Percentiles rank a stretch among this genome's conserved stretches.
These are phyloP conservation scores for Cabera pusaria DNA, from an alignment of 2,888 invertebrate genomes.

Conservation along the genomic window DNA sequence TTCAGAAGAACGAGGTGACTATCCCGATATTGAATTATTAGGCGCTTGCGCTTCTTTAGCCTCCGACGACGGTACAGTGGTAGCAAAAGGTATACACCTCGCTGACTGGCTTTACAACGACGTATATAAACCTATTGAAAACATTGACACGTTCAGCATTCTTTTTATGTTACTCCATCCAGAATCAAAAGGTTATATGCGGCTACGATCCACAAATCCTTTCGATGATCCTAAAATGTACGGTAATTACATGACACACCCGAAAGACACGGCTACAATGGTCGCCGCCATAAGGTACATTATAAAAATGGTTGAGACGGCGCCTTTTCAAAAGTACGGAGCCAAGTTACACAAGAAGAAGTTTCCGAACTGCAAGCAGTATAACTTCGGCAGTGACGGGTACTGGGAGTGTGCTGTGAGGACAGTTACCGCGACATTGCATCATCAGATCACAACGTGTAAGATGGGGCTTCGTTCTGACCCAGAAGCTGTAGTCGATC, in stretches of 20 bases:
- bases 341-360: constrained; percentile 78
- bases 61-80: constrained; percentile 76
- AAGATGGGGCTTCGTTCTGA: constrained; percentile 86
- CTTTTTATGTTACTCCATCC: constrained; percentile 84
- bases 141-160: constrained; percentile 70
- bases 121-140: constrained; percentile 64
- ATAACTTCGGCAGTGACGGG: constrained; percentile 80
- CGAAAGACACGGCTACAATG: constrained; percentile 83
- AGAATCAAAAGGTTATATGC: constrained; percentile 85
- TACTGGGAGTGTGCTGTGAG: constrained; percentile 88
- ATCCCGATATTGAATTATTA: constrained; percentile 86
- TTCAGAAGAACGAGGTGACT: constrained; percentile 75
- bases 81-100: constrained; percentile 64
- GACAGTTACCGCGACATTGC: constrained; percentile 84
- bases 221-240: constrained; percentile 86
- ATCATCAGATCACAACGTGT: constrained; percentile 88
- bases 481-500: constrained; percentile 84
- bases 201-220: constrained; percentile 85
- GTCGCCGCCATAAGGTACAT: constrained; percentile 84
- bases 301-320: constrained; percentile 79
- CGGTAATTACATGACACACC: constrained; percentile 88
- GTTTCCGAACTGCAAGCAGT: constrained; percentile 80
- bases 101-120: constrained; percentile 68
- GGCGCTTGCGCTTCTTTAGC: constrained; percentile 82
- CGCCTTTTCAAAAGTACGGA: constrained; percentile 84